Conservation (phyloP, 1,140 invertebrate species). For the Scaptomyza hsui region DNA sequence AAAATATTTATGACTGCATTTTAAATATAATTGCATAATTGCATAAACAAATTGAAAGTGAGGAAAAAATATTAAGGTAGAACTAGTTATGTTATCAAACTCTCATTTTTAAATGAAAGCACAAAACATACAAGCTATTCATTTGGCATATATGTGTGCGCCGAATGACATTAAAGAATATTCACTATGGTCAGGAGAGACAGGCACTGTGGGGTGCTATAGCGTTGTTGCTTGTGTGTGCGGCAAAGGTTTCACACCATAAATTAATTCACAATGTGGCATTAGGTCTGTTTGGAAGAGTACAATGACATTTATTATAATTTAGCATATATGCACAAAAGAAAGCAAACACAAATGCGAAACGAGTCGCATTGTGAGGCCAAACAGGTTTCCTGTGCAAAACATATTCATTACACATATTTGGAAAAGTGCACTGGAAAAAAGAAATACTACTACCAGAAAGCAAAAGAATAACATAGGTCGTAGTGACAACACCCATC, state of each 20-base stretch:
- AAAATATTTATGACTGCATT: neutral
- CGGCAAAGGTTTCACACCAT: conserved; percentile 66
- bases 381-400: neutral
- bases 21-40: too few species aligned
- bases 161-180: conserved; percentile 30
- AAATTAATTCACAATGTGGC: conserved; percentile 76
- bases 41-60: too few species aligned
- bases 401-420: conserved; percentile 54
- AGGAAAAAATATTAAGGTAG: too few species aligned
- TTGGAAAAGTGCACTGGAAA: conserved; percentile 14
- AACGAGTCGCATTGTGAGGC: conserved; percentile 6
- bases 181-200: conserved; percentile 16
- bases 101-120: neutral
- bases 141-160: conserved; percentile 14
- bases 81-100: neutral
- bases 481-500: too few species aligned
- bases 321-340: conserved; percentile 44
- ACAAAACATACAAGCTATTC: conserved; percentile 12
- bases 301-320: conserved; percentile 79
- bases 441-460: neutral
- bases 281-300: conserved; percentile 39
- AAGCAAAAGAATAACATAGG: too few species aligned
- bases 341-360: conserved; percentile 20
- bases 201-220: conserved; percentile 10
- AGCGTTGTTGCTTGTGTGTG: conserved; percentile 36